phyloP scores from a whole-genome alignment of 2,888 invertebrate species.

The Spisula solida region DNA sequence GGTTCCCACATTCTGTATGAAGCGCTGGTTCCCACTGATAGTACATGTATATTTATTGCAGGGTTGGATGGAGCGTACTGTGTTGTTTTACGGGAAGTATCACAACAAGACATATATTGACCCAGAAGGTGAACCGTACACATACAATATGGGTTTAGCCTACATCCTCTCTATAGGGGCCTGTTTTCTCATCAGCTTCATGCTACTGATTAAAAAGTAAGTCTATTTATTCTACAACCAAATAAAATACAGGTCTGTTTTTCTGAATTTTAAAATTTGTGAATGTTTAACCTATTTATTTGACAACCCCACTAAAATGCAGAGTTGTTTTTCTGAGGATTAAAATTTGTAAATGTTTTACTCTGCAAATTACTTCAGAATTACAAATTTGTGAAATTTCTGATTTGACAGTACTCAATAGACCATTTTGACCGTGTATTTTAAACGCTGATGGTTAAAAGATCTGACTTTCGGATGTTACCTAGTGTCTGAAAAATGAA shows the following conservation, averaged over 20 bases:
- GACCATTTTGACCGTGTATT: neutral
- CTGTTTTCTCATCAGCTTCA: slow-evolving; percentile 85
- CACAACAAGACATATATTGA: slow-evolving; percentile 78
- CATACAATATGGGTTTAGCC: slow-evolving; percentile 93
- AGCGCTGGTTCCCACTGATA: too few relatives aligned
- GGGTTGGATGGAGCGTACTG: slow-evolving; percentile 93
- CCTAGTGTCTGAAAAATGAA: neutral
- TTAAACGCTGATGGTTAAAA: neutral
- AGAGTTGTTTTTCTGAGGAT: neutral
- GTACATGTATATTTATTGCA: slow-evolving; percentile 71
- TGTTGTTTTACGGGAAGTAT: slow-evolving; percentile 95
- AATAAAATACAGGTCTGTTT: neutral
- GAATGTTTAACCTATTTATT: neutral
- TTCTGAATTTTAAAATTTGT: neutral
- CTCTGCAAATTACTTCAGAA: too few relatives aligned
- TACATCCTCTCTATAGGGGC: slow-evolving; percentile 89
- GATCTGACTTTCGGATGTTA: neutral
- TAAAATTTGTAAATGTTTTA: neutral
- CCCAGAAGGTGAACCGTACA: slow-evolving; percentile 34
- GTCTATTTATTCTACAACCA: slow-evolving; percentile 44
- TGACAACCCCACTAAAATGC: too few relatives aligned
- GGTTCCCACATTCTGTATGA: too few relatives aligned
- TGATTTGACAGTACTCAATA: neutral
- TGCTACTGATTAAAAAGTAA: slow-evolving; percentile 84
- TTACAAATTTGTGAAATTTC: too few relatives aligned